Conservation (phyloP, 2,888 invertebrate species). For the Erpobdella octoculata region DNA sequence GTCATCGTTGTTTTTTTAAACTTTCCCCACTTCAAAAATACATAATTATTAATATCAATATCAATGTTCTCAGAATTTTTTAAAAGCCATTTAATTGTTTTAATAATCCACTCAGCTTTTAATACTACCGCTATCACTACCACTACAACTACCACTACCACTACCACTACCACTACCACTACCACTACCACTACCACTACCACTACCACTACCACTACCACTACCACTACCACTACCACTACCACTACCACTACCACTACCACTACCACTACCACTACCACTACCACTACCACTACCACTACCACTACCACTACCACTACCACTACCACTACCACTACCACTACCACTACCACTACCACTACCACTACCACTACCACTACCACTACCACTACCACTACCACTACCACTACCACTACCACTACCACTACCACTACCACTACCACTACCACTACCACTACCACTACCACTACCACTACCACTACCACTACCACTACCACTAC, state of each 20-base stretch:
- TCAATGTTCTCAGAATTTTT: too few relatives aligned
- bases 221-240: constrained; percentile 6
- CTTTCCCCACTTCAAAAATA: too few relatives aligned
- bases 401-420: too few relatives aligned
- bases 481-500: constrained; percentile 12
- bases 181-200: background rate
- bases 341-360: constrained; percentile 4
- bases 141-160: background rate
- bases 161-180: background rate
- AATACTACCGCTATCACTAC: background rate
- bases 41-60: too few relatives aligned
- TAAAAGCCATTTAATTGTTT: too few relatives aligned
- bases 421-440: too few relatives aligned
- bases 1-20: too few relatives aligned
- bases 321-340: background rate
- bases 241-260: background rate
- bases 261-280: background rate
- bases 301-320: background rate
- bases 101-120: background rate
- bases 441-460: background rate
- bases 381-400: background rate
- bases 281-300: constrained; percentile 1
- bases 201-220: background rate
- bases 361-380: background rate
- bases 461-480: background rate